Evolutionary conservation across 2,888 invertebrate genomes (phyloP).

Genomic region (Achlya flavicornis): DNA sequence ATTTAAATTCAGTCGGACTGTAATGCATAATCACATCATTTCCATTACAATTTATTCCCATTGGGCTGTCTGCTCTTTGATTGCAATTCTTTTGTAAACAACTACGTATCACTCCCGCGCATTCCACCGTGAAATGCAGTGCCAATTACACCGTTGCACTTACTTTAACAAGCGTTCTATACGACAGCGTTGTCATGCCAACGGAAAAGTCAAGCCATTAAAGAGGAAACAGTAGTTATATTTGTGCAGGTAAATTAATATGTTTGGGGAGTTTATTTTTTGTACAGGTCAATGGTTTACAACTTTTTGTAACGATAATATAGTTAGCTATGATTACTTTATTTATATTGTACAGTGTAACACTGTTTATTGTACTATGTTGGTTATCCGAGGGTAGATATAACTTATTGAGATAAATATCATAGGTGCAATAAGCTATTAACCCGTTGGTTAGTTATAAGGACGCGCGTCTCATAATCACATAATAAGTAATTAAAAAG

Average conservation of each 20-base stretch:
- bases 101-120: slow-evolving; percentile 26
- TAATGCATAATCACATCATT: slow-evolving; percentile 23
- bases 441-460: too few relatives aligned
- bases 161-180: slow-evolving; percentile 27
- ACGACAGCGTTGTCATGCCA: neutral
- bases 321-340: too few relatives aligned
- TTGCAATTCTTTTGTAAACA: slow-evolving; percentile 36
- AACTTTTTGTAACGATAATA: too few relatives aligned
- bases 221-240: neutral
- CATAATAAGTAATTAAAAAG: too few relatives aligned
- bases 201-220: neutral
- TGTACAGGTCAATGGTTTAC: neutral
- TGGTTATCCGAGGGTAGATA: too few relatives aligned
- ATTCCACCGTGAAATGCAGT: slow-evolving; percentile 32
- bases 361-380: too few relatives aligned
- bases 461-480: too few relatives aligned
- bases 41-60: slow-evolving; percentile 26
- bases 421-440: too few relatives aligned
- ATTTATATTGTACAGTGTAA: too few relatives aligned
- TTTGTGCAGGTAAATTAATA: neutral
- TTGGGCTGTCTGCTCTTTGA: slow-evolving; percentile 24
- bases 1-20: slow-evolving; percentile 20
- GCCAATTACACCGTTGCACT: slow-evolving; percentile 38
- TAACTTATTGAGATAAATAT: too few relatives aligned
- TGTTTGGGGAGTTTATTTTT: neutral